Evolutionary conservation across 2,113 vertebrate species (phyloP).

Genomic region (Psammodynastes pulverulentus): DNA sequence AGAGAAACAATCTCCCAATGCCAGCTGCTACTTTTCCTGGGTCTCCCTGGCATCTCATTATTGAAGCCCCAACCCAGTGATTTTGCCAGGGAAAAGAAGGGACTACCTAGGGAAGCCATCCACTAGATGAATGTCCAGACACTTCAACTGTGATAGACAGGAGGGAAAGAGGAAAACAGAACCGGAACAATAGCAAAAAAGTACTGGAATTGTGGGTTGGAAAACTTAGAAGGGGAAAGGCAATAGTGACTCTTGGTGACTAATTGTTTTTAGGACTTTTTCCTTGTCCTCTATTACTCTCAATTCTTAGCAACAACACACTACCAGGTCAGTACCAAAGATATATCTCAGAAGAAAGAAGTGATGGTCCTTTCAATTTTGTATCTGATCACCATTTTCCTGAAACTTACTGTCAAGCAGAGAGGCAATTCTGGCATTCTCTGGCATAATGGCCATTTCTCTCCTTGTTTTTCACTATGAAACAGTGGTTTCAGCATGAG

Average conservation of each 20-base stretch:
- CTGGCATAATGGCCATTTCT: not conserved
- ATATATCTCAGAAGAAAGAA: not conserved
- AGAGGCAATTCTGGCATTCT: not conserved
- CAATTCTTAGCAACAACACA: slow-evolving; percentile 63
- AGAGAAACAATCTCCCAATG: not conserved
- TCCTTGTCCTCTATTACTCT: slow-evolving; percentile 57
- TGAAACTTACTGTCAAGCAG: not conserved
- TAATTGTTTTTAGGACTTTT: slow-evolving; percentile 11
- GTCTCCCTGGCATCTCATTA: not conserved
- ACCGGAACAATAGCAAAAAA: not conserved
- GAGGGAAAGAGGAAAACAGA: not conserved
- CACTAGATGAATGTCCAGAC: not conserved
- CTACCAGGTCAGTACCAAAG: slow-evolving; percentile 42
- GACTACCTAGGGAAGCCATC: not conserved
- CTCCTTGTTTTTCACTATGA: not conserved
- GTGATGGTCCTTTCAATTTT: not conserved
- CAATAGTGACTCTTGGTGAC: not conserved
- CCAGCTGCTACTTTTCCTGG: not conserved
- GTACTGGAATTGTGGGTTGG: not conserved
- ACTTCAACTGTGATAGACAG: not conserved
- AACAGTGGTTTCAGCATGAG: not conserved
- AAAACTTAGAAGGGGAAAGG: not conserved
- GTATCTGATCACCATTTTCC: not conserved
- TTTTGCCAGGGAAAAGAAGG: not conserved
- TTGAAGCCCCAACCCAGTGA: not conserved